These are phyloP conservation scores for Grantiella picta DNA, from an alignment of 2,113 vertebrate species.

Conservation along the genomic window DNA sequence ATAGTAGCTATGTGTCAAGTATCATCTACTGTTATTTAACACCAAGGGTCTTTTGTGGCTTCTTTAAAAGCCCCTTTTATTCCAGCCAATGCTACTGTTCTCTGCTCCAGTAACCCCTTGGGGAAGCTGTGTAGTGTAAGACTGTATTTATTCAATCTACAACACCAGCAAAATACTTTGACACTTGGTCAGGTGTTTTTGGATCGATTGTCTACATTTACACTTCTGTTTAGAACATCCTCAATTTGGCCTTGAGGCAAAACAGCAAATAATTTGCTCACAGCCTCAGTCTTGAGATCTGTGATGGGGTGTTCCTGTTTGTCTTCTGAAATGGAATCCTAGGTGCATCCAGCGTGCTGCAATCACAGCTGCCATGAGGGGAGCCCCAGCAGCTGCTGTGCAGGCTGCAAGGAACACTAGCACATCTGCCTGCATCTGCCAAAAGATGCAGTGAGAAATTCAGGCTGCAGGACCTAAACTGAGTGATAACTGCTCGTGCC, in stretches of 20 bases:
- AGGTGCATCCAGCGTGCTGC: accelerated
- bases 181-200: background rate
- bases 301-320: background rate
- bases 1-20: background rate
- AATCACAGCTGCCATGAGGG: background rate
- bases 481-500: background rate
- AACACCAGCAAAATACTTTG: background rate
- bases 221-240: background rate
- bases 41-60: background rate
- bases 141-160: background rate
- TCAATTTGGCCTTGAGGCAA: background rate
- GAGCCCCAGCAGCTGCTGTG: background rate
- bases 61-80: background rate
- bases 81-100: background rate
- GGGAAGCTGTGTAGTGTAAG: background rate
- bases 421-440: background rate
- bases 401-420: accelerated
- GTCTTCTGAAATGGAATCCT: background rate
- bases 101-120: background rate
- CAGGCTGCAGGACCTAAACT: background rate
- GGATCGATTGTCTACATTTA: background rate
- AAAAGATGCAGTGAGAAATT: background rate
- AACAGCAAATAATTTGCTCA: background rate
- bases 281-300: background rate
- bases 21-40: background rate